Conservation (phyloP, 2,888 invertebrate genomes). For the Andrena bicolor region DNA sequence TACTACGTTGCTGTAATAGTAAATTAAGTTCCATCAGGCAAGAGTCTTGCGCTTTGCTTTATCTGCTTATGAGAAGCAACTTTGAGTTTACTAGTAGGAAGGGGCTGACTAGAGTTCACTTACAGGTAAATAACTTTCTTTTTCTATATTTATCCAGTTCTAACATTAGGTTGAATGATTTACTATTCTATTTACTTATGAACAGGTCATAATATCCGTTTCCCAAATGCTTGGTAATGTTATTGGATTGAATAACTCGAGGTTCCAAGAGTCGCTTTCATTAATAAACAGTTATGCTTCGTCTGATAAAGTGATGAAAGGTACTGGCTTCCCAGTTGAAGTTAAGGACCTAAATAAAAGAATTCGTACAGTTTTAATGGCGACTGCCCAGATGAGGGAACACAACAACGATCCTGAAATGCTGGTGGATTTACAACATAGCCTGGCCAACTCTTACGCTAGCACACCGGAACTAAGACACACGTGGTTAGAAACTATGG, state of each 20-base stretch:
- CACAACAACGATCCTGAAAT: slow-evolving; percentile 97
- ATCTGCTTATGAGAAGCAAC: slow-evolving; percentile 96
- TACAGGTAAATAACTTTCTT: slow-evolving; percentile 88
- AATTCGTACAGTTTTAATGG: slow-evolving; percentile 97
- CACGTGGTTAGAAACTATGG: slow-evolving; percentile 98
- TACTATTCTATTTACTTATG: slow-evolving; percentile 1
- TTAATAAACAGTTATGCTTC: slow-evolving; percentile 97
- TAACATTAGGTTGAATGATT: slow-evolving; percentile 4
- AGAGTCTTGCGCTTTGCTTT: slow-evolving; percentile 96
- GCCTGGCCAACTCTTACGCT: slow-evolving; percentile 96
- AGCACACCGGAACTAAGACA: slow-evolving; percentile 97
- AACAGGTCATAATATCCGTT: slow-evolving; percentile 96
- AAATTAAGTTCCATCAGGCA: slow-evolving; percentile 93
- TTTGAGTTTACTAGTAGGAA: slow-evolving; percentile 95
- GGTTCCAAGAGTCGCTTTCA: slow-evolving; percentile 97
- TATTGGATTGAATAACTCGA: slow-evolving; percentile 95
- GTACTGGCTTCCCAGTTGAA: slow-evolving; percentile 94
- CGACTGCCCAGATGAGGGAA: slow-evolving; percentile 96
- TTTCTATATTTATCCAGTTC: not conserved
- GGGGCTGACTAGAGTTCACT: slow-evolving; percentile 94
- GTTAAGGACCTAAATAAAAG: slow-evolving; percentile 97
- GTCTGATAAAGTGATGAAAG: slow-evolving; percentile 97
- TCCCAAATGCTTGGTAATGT: slow-evolving; percentile 97
- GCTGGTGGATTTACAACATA: slow-evolving; percentile 95
- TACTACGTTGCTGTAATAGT: slow-evolving; percentile 94